Percentiles rank a stretch among this genome's conserved stretches.
phyloP scores from a whole-genome alignment of 2,113 vertebrate genomes.

The Stomatorhinus ivindoensis region DNA sequence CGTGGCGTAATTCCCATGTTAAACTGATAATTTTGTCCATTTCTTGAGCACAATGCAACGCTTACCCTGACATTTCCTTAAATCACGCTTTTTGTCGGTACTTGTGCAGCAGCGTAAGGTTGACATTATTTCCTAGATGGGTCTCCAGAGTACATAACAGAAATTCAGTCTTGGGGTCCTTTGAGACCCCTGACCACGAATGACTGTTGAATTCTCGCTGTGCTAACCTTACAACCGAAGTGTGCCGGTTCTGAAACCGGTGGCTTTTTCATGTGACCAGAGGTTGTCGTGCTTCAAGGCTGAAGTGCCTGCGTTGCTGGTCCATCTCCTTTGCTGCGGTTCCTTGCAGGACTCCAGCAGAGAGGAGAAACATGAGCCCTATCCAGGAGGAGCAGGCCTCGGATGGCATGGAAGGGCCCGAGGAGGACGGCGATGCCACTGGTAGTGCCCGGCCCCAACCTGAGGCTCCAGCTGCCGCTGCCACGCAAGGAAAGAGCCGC shows the following conservation, averaged over 20 bases:
- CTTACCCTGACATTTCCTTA: not conserved
- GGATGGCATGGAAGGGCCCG: conserved; percentile 50
- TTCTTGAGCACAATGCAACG: not conserved
- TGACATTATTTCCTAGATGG: not conserved
- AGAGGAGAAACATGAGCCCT: conserved; percentile 57
- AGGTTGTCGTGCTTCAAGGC: not conserved
- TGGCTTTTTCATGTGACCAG: not conserved
- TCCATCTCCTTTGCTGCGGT: not conserved
- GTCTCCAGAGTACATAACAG: not conserved
- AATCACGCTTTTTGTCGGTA: not conserved
- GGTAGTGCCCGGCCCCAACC: conserved; percentile 46
- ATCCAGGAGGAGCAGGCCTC: conserved; percentile 52
- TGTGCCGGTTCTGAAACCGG: not conserved
- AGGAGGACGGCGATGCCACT: conserved; percentile 37
- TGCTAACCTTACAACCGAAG: not conserved
- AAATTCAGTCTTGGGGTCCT: not conserved
- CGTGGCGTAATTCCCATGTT: not conserved
- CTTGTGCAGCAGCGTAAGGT: not conserved
- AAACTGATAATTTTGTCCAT: not conserved
- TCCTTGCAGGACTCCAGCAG: conserved; percentile 36
- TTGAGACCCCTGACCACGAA: not conserved
- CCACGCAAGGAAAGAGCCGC: conserved; percentile 61
- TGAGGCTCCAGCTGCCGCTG: conserved; percentile 4
- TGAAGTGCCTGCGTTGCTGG: not conserved
- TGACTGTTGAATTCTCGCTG: not conserved